These are phyloP conservation scores for Drosophila teissieri DNA, from an alignment of 1,140 invertebrate genomes.

Conservation along the genomic window DNA sequence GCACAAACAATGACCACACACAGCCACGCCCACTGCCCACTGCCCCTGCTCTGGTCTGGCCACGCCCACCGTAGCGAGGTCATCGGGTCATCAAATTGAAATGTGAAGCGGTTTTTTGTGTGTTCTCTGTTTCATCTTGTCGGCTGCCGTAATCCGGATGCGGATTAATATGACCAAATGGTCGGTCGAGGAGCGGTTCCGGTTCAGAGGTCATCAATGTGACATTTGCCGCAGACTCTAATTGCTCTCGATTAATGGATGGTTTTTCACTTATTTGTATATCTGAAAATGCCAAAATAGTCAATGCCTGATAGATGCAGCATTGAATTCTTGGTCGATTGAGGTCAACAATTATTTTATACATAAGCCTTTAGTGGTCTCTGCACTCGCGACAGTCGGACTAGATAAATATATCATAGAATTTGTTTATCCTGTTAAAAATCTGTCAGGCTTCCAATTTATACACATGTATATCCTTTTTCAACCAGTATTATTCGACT, in stretches of 20 bases:
- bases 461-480: background rate
- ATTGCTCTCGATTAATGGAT: slow-evolving; percentile 60
- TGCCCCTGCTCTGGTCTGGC: background rate
- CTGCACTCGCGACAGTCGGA: background rate
- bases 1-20: slow-evolving; percentile 47
- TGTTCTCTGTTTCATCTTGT: slow-evolving; percentile 12
- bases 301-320: slow-evolving; percentile 32
- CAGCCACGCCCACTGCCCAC: slow-evolving; percentile 12
- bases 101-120: slow-evolving; percentile 44
- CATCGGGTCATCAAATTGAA: slow-evolving; percentile 70
- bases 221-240: slow-evolving; percentile 58
- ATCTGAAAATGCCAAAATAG: slow-evolving; percentile 47
- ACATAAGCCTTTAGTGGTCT: background rate
- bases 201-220: slow-evolving; percentile 54
- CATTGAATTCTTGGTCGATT: slow-evolving; percentile 11
- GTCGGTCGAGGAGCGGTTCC: slow-evolving; percentile 3
- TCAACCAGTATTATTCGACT: too few species aligned
- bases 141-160: slow-evolving; percentile 27
- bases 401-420: background rate
- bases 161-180: slow-evolving; percentile 38
- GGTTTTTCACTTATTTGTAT: slow-evolving; percentile 24
- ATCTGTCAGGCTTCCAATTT: background rate
- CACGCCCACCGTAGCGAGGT: slow-evolving; percentile 41
- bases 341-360: background rate
- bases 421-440: background rate